Base-by-base conservation (phyloP, 2,888 invertebrate species). In the Leptinotarsa haldemani region DNA sequence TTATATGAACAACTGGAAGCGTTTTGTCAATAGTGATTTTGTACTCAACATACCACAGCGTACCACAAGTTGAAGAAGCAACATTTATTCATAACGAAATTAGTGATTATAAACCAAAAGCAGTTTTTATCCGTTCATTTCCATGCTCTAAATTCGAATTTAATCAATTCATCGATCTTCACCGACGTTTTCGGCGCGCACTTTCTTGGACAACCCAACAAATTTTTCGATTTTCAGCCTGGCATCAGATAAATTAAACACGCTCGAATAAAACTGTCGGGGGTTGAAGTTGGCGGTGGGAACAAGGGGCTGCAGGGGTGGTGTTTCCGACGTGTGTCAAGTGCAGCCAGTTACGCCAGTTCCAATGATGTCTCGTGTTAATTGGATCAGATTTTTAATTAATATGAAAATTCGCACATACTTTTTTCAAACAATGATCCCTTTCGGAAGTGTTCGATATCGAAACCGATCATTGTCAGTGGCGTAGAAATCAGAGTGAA, bases 371-470 rank as follows among this genome's bases (percentile, higher is more conserved):
- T 84, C 84, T 84, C 82, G 82, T 83, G 84, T 85, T 87, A 87
- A 87, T 87, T 87, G 87, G 87, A 87, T 87, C 84, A 85, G 86
- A 86, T 87, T 87, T 87, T 87, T 87, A 87, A 87, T 87, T 87
- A 87, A 87, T 87, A 87, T 86, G 86, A 87, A 87, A 87, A 87
- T 87, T 85, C 84, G 83, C 84, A 82, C 84, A 84, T 83, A 83
- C 72, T 74, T 79, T 79, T 80, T 78, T 75, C 63, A 71, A 77
- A 80, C 78, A 78, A 78, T 79, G 72, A 71, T 73, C 74, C 70
- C 74, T 73, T 68, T 75, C 70, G 71, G 74, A 77, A 69, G 70
- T 46, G 70, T 63, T 70, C 48, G 64, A 67, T 53, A 65, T 75
- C 46, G 50, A 16, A 65, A 18, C 48, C 25, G 48, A 61, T 58